Conservation (phyloP, 2,797 vertebrate species). For the Hafferia zeledoni region DNA sequence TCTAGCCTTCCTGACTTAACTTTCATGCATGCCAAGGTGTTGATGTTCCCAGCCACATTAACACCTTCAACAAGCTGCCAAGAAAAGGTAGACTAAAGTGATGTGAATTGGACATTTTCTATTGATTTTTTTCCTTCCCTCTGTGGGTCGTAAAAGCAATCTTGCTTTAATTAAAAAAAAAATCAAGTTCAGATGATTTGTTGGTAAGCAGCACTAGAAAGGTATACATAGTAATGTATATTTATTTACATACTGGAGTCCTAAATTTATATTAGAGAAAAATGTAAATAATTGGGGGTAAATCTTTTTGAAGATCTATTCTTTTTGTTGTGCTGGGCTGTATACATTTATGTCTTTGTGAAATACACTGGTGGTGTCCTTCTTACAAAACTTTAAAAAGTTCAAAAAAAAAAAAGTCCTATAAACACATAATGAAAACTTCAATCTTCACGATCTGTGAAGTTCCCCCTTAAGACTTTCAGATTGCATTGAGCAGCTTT, state of each 20-base stretch:
- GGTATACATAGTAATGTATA: slow-evolving; percentile 86
- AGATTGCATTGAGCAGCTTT: slow-evolving; percentile 68
- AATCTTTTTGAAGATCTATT: slow-evolving; percentile 83
- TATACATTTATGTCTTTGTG: slow-evolving; percentile 85
- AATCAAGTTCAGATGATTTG: slow-evolving; percentile 80
- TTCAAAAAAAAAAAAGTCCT: slow-evolving; percentile 64
- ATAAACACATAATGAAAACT: slow-evolving; percentile 71
- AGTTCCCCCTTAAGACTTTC: slow-evolving; percentile 79
- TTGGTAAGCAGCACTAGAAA: slow-evolving; percentile 84
- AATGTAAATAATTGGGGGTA: slow-evolving; percentile 92
- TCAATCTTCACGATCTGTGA: slow-evolving; percentile 84
- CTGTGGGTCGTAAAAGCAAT: slow-evolving; percentile 69
- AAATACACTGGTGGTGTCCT: slow-evolving; percentile 90
- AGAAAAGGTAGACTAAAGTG: slow-evolving; percentile 73
- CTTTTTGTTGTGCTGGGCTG: slow-evolving; percentile 84
- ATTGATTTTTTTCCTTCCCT: slow-evolving; percentile 57
- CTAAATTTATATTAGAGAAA: slow-evolving; percentile 86
- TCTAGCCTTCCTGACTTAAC: slow-evolving; percentile 86
- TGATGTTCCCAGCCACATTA: slow-evolving; percentile 91
- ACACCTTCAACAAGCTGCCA: slow-evolving; percentile 80
- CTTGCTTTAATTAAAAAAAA: slow-evolving; percentile 77
- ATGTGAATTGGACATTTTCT: slow-evolving; percentile 70
- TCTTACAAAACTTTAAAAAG: slow-evolving; percentile 81
- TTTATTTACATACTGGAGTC: slow-evolving; percentile 86
- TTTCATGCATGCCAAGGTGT: slow-evolving; percentile 91